Base-by-base conservation (phyloP, 2,888 invertebrate species). In the Diaprepes abbreviatus region DNA sequence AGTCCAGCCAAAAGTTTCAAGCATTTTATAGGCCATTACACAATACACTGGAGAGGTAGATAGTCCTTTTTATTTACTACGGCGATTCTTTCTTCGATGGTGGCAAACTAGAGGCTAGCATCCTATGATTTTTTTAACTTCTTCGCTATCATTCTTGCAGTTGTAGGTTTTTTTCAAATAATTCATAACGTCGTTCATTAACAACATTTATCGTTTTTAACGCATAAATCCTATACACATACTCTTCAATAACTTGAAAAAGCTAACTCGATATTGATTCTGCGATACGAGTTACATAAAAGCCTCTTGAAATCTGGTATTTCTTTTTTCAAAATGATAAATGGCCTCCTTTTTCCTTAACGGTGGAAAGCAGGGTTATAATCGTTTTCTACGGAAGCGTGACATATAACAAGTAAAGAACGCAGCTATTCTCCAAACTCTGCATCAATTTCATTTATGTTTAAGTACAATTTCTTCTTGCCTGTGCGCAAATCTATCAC, bases 101-200 rank as follows among this genome's bases (percentile, higher is more conserved):
- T n/a, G n/a, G n/a, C n/a, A n/a, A n/a, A n/a, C n/a, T n/a, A n/a
- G n/a, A n/a, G n/a, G n/a, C n/a, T n/a, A n/a, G n/a, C n/a, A n/a
- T n/a, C n/a, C n/a, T n/a, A n/a, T n/a, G n/a, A n/a, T n/a, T n/a
- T n/a, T n/a, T n/a, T n/a, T n/a, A 58, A 75, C 66, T 57, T 63
- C 48, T 55, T 75, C 75, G 54, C 72, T 66, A 38, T 75, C 12
- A 60, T 63, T 75, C 50, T 72, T 73, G 48, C 14, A 70, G 74
- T 73, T 74, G 38, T 74, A 77, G n/a, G n/a, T n/a, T n/a, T 74
- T 74, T 76, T 69, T 75, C 71, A 70, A 76, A 77, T 57, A 75
- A 55, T 24, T 77, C 75, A 57, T 73, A 76, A 33, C 77, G 71
- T 70, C 74, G 75, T 75, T 72, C 21, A 12, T 48, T 48, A 3